Evolutionary conservation across 1,140 invertebrate genomes (phyloP), one percentile per base, ranked within the genome.

Genomic region (Panulirus ornatus): DNA sequence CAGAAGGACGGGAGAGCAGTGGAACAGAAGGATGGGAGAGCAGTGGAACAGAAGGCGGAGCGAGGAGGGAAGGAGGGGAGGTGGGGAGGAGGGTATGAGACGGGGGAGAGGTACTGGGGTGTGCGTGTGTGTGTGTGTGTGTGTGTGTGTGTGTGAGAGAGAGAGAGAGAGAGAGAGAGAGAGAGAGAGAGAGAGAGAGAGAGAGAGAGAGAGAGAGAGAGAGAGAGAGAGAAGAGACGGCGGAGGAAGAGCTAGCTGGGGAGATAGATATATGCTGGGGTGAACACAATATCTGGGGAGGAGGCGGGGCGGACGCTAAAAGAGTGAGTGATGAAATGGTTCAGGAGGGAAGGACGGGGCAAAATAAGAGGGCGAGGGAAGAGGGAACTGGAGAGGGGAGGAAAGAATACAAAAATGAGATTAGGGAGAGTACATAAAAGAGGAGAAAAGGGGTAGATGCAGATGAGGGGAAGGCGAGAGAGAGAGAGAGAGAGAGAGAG

Each of bases 111-210:
- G 76, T 9, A 19, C 19, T 22, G 16, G 38, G 9, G 76, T 44
- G 44, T 9, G 30, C 30, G 40, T 27, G 22, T 27, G 40, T 71
- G 30, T 30, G 40, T 47, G 44, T 47, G 44, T 8, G 70, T 36
- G 30, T 36, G 70, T 14, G 70, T 36, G 70, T 36, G 30, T 16
- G 70, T 36, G 70, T 36, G 71, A 3, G 38, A 30, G 51, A 66
- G 42, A 63, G 81, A 66, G 54, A 83, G 81, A 47, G 38, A 83
- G 58, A 63, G 38, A 66, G 58, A 83, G 42, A 51, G 81, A 36
- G 51, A 40, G 58, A 38, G 54, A 42, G 40, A 36, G 51, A 58
- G 27, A 82, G 36, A 63, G 51, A 58, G 27, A 66, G 54, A 83
- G 51, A n/a, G 58, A 38, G 81, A 34, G 42, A 47, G 30, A 34